phyloP scores from a whole-genome alignment of 1,140 invertebrate genomes.

The Tetranychus cinnabarinus region DNA sequence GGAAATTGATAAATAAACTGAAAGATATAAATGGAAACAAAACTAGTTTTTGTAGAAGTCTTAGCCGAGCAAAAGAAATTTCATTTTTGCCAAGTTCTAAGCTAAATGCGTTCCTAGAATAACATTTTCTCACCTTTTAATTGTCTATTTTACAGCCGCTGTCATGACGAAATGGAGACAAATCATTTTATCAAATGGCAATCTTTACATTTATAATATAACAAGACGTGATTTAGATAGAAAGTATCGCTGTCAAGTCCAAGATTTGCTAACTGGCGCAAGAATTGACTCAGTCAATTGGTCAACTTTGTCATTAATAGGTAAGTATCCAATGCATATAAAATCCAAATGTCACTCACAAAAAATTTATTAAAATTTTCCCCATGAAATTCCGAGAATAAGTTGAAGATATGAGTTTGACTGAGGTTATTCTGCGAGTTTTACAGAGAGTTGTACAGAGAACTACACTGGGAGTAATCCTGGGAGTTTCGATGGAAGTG shows the following conservation, averaged over 20 bases:
- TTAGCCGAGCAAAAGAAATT: no score
- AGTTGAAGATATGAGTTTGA: not conserved
- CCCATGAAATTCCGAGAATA: not conserved
- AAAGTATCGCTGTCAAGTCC: not conserved
- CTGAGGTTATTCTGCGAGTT: no score
- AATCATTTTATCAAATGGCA: not conserved
- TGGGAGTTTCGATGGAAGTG: not conserved
- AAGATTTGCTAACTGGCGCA: not conserved
- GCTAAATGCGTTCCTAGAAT: no score
- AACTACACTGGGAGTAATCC: not conserved
- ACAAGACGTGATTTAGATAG: not conserved
- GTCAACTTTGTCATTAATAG: not conserved
- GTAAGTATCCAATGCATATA: not conserved
- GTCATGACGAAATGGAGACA: not conserved
- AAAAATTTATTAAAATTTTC: not conserved
- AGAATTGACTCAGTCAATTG: not conserved
- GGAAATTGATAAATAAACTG: no score
- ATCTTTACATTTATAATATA: not conserved
- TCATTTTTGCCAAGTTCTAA: no score
- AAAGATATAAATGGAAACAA: no score
- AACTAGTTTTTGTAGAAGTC: no score
- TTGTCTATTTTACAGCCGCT: no score
- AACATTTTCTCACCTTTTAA: no score
- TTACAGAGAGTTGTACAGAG: not conserved
- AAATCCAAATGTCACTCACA: not conserved